Conservation (phyloP, 2,888 invertebrate species). For the Hypselothyrea guttata region DNA sequence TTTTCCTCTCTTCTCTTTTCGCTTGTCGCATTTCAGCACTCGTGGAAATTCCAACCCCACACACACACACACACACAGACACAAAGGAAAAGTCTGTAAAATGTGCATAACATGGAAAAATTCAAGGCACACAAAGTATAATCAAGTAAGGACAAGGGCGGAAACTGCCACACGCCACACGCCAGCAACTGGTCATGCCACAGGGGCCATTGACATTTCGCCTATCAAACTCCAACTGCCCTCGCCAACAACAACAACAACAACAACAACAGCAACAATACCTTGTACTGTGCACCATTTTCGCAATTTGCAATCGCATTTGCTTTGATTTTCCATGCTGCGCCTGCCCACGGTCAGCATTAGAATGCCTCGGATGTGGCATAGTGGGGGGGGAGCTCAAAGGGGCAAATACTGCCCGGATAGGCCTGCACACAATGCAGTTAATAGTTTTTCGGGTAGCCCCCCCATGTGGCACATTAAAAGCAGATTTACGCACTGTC, state of each 20-base stretch:
- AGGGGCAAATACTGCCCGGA: too few species aligned
- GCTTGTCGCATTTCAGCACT: slow-evolving; percentile 46
- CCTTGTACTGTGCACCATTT: slow-evolving; percentile 15
- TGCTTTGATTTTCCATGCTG: slow-evolving; percentile 68
- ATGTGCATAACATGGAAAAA: slow-evolving; percentile 40
- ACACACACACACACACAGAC: slow-evolving; percentile 4
- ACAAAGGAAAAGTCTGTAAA: slow-evolving; percentile 37
- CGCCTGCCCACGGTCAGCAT: slow-evolving; percentile 42
- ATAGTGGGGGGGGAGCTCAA: background rate
- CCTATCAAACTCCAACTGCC: slow-evolving; percentile 49
- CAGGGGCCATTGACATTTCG: slow-evolving; percentile 68
- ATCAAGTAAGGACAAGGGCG: slow-evolving; percentile 51
- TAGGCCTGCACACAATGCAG: slow-evolving; percentile 47
- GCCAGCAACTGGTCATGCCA: slow-evolving; percentile 32
- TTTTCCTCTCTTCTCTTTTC: background rate
- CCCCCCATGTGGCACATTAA: slow-evolving; percentile 46
- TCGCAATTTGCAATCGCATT: slow-evolving; percentile 53
- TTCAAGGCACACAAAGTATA: slow-evolving; percentile 36
- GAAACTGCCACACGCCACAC: slow-evolving; percentile 16
- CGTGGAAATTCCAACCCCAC: slow-evolving; percentile 35
- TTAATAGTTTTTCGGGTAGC: slow-evolving; percentile 61
- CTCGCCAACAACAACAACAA: slow-evolving; percentile 21
- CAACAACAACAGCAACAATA: slow-evolving; percentile 2
- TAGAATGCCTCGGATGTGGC: slow-evolving; percentile 57
- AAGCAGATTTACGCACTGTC: slow-evolving; percentile 51